A percentile compares a stretch with the other conserved stretches of the same genome.
These are phyloP conservation scores for Manduca sexta DNA, from an alignment of 1,140 invertebrate species.

Conservation along the genomic window DNA sequence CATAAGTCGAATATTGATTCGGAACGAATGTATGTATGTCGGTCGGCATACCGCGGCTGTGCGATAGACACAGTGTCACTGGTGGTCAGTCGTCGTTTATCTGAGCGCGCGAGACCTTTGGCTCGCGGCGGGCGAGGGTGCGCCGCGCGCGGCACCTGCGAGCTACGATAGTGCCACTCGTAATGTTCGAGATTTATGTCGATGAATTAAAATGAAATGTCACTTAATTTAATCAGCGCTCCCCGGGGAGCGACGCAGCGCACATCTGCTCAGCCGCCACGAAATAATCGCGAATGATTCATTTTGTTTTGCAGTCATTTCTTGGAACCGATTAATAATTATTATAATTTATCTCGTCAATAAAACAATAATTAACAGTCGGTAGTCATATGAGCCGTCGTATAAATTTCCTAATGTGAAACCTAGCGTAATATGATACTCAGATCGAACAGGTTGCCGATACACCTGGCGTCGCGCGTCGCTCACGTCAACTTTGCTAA, in stretches of 20 bases:
- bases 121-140: no score
- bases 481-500: slow-evolving; percentile 55
- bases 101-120: slow-evolving; percentile 35
- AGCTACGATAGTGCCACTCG: slow-evolving; percentile 40
- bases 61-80: slow-evolving; percentile 33
- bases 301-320: slow-evolving; percentile 67
- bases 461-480: slow-evolving; percentile 55
- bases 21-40: background rate
- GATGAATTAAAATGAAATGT: slow-evolving; percentile 65
- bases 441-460: slow-evolving; percentile 53
- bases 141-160: slow-evolving; percentile 53
- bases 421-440: slow-evolving; percentile 63
- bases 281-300: slow-evolving; percentile 59
- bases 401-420: slow-evolving; percentile 71
- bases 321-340: slow-evolving; percentile 66
- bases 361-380: slow-evolving; percentile 69
- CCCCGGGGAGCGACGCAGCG: slow-evolving; percentile 42
- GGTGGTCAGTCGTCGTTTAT: slow-evolving; percentile 27
- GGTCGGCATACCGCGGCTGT: background rate
- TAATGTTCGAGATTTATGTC: slow-evolving; percentile 58
- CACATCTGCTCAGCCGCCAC: slow-evolving; percentile 37
- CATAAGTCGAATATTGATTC: background rate
- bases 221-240: slow-evolving; percentile 58
- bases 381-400: slow-evolving; percentile 64
- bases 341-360: slow-evolving; percentile 66